Conservation (phyloP, 2,888 invertebrate genomes). For the Ametastegia equiseti region DNA sequence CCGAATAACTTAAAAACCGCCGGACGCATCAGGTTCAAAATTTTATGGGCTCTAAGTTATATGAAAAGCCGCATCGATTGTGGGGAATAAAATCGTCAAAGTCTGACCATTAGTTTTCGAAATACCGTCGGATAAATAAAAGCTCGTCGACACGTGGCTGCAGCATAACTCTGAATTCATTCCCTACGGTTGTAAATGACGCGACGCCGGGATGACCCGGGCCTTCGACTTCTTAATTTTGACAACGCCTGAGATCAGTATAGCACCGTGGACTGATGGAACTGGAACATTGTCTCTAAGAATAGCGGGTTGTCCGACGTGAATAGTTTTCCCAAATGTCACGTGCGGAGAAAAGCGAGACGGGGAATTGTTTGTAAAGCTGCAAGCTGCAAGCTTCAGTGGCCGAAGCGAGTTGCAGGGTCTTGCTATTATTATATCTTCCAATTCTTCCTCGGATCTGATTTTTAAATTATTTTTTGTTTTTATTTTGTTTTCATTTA, state of each 20-base stretch:
- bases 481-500: not conserved
- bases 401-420: not conserved
- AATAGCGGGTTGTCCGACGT: slow-evolving; percentile 37
- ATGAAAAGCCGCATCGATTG: too few relatives aligned
- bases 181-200: too few relatives aligned
- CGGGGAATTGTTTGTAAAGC: not conserved
- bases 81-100: too few relatives aligned
- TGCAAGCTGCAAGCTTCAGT: not conserved
- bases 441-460: not conserved
- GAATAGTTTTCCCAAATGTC: slow-evolving; percentile 19
- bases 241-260: not conserved
- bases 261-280: slow-evolving; percentile 58
- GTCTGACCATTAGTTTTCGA: too few relatives aligned
- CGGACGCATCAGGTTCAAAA: too few relatives aligned
- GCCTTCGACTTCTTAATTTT: not conserved
- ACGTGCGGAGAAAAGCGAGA: not conserved
- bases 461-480: not conserved
- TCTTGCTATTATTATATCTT: not conserved
- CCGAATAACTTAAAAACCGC: too few relatives aligned
- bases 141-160: too few relatives aligned
- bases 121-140: too few relatives aligned
- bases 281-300: slow-evolving; percentile 71
- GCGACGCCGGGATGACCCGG: too few relatives aligned
- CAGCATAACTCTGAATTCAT: too few relatives aligned
- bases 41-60: too few relatives aligned